Evolutionary conservation across 1,140 invertebrate species (phyloP).

Genomic region (Drosophila pandora): DNA sequence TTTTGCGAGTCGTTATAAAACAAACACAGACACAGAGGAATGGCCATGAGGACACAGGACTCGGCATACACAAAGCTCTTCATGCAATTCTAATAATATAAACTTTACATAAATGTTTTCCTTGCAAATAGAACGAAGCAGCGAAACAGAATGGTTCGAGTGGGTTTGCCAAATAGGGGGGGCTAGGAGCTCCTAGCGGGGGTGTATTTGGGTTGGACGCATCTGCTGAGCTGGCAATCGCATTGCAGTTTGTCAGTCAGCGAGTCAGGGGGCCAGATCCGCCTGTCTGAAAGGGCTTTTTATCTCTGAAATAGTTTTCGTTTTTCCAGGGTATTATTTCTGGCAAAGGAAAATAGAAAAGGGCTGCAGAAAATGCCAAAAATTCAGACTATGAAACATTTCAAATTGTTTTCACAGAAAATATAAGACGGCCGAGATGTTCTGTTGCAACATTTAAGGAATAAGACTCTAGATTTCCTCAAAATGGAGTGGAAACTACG

Average conservation of each 20-base stretch:
- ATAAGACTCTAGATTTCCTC: neutral
- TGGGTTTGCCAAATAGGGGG: neutral
- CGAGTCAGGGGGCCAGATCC: constrained; percentile 19
- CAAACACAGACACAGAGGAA: constrained; percentile 50
- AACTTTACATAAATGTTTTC: constrained; percentile 80
- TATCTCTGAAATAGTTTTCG: constrained; percentile 38
- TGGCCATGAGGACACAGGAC: constrained; percentile 26
- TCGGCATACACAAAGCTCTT: constrained; percentile 36
- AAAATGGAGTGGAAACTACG: neutral
- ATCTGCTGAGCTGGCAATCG: constrained; percentile 65
- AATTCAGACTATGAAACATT: neutral
- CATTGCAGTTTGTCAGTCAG: constrained; percentile 61
- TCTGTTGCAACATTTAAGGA: neutral
- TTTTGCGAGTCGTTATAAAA: constrained; percentile 62
- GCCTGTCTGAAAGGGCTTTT: constrained; percentile 36
- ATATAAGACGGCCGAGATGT: neutral
- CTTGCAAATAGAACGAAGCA: constrained; percentile 63
- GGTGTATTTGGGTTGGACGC: constrained; percentile 31
- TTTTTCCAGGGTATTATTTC: constrained; percentile 4
- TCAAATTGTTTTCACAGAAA: neutral
- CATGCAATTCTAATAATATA: constrained; percentile 74
- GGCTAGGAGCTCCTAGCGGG: neutral
- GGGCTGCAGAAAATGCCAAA: neutral
- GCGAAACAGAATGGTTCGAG: constrained; percentile 39
- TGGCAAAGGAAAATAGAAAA: neutral